These are phyloP conservation scores for Elmis aenea DNA, from an alignment of 2,888 invertebrate species.

Conservation along the genomic window DNA sequence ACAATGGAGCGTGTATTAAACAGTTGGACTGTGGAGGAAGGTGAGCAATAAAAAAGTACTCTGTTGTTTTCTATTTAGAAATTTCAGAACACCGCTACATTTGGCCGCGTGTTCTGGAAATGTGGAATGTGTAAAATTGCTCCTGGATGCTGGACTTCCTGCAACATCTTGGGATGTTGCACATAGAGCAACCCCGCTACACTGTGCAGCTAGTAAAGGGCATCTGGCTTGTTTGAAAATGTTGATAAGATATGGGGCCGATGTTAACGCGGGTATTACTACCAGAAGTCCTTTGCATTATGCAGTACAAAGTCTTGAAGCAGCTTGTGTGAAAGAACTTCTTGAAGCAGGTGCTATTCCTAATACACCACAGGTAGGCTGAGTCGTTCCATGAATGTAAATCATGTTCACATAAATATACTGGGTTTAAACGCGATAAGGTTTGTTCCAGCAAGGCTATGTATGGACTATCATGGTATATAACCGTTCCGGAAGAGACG, in stretches of 20 bases:
- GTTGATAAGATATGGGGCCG: slow-evolving; percentile 68
- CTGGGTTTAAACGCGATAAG: too few relatives aligned
- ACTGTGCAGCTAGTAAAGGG: slow-evolving; percentile 69
- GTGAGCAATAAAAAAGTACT: slow-evolving; percentile 47
- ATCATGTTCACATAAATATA: too few relatives aligned
- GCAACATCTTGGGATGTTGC: slow-evolving; percentile 69
- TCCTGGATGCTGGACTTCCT: slow-evolving; percentile 61
- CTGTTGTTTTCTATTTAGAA: not conserved
- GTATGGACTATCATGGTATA: too few relatives aligned
- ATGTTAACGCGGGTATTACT: slow-evolving; percentile 65
- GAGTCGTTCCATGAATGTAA: slow-evolving; percentile 3
- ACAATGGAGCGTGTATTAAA: slow-evolving; percentile 58
- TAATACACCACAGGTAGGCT: slow-evolving; percentile 69
- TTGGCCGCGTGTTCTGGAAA: slow-evolving; percentile 74
- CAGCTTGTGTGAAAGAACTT: slow-evolving; percentile 68
- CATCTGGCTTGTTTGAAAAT: slow-evolving; percentile 58
- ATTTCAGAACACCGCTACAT: slow-evolving; percentile 63
- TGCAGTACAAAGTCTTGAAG: slow-evolving; percentile 72
- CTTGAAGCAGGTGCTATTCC: slow-evolving; percentile 74
- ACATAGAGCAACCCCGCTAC: slow-evolving; percentile 67
- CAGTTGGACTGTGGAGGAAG: slow-evolving; percentile 63
- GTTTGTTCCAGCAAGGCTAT: too few relatives aligned
- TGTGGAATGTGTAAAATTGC: slow-evolving; percentile 62
- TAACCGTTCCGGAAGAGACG: too few relatives aligned
- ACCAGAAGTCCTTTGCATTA: slow-evolving; percentile 76